A percentile compares a stretch with the other conserved stretches of the same genome.
phyloP scores from a whole-genome alignment of 2,797 vertebrate species.

The Florisuga fusca region DNA sequence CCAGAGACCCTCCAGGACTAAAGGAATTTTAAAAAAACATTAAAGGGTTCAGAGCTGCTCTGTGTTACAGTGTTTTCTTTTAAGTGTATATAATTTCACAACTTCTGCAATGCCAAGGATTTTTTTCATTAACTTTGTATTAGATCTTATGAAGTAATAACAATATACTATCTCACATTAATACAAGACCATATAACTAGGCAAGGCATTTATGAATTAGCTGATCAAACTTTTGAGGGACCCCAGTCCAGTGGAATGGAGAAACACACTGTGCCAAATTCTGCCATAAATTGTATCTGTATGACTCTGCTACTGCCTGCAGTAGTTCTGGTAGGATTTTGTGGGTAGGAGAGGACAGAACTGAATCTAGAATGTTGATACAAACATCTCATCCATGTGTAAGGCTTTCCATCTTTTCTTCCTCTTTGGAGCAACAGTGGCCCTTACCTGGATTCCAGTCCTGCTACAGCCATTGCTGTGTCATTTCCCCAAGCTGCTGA shows the following conservation, averaged over 20 bases:
- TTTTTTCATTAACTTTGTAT: conserved; percentile 3
- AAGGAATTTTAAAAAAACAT: not conserved
- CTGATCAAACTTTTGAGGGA: not conserved
- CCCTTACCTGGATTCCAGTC: not conserved
- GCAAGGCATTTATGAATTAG: not conserved
- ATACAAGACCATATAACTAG: not conserved
- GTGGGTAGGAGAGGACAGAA: not conserved
- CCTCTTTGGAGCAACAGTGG: not conserved
- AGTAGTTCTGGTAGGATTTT: not conserved
- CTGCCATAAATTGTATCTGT: not conserved
- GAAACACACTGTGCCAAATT: not conserved
- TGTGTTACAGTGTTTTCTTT: not conserved
- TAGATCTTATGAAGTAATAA: not conserved
- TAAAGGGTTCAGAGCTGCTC: not conserved
- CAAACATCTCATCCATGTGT: accelerated
- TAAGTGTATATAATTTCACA: conserved; percentile 12
- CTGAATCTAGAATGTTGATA: not conserved
- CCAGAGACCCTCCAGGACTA: not conserved
- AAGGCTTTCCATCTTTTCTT: not conserved
- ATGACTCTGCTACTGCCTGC: not conserved
- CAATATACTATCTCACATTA: not conserved
- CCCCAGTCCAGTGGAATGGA: not conserved
- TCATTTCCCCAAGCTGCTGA: not conserved
- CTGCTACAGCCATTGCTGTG: not conserved
- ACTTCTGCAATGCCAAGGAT: not conserved